Percentiles rank a stretch among this genome's conserved stretches.
phyloP scores from a whole-genome alignment of 2,113 vertebrate species.

The Micronycteris hirsuta region DNA sequence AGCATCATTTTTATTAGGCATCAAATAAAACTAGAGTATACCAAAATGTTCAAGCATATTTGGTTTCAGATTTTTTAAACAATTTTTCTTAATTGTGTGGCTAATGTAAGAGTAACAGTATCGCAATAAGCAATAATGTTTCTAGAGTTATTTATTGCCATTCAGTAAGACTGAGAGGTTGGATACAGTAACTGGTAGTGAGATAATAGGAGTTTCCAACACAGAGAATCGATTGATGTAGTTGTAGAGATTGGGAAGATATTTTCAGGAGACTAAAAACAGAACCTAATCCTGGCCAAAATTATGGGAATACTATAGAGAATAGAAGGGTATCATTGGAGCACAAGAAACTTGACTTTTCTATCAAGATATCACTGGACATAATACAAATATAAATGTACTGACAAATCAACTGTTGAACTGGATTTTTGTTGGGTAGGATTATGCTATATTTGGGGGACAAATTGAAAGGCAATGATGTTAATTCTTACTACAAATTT shows the following conservation, averaged over 20 bases:
- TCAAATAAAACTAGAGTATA: background rate
- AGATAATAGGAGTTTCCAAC: background rate
- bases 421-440: background rate
- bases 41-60: background rate
- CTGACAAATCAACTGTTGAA: background rate
- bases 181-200: background rate
- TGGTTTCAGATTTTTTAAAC: background rate
- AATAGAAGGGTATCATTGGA: background rate
- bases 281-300: background rate
- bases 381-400: too few species aligned
- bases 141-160: background rate
- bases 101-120: background rate
- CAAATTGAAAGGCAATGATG: background rate
- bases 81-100: background rate
- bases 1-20: background rate
- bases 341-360: background rate
- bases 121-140: background rate
- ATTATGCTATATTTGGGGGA: background rate
- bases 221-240: background rate
- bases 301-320: background rate
- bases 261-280: background rate
- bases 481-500: background rate
- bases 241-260: background rate
- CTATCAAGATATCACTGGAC: background rate
- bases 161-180: background rate